Evolutionary conservation across 2,888 invertebrate genomes (phyloP), one percentile per base, ranked within the genome.

Genomic region (Hirtodrosophila duncani): DNA sequence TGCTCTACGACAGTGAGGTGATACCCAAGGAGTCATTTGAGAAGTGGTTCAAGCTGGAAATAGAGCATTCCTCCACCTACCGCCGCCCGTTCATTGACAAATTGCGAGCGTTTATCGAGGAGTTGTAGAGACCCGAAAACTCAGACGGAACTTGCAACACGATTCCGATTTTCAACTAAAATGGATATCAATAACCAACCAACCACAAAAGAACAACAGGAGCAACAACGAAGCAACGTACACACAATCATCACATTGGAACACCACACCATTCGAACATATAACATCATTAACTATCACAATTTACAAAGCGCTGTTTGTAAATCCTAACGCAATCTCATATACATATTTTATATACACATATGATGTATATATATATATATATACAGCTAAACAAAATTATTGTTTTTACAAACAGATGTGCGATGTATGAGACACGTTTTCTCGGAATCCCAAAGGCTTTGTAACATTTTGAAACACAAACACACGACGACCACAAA

Each of bases 21-120:
- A 84, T 85, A 33, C 74, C 86, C 2, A 83, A 82, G 34, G 85
- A 85, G 36, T 79, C 85, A 0, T 83, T 84, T 43, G 81, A 84
- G 21, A 85, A 85, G 44, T 85, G 85, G 85, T 71, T 82, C 14
- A 72, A 69, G 26, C 62, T 67, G 16, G 69, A 75, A 13, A 23
- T 33, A 0, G 59, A 59, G 4, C 59, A 63, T 10, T 37, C 62
- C 0, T 33, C 53, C 16, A 20, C 23, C 10, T 63, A 59, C 18
- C 64, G 64, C 2, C 44, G 71, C n/a, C 41, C 52, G 1, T 41
- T 71, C 1, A 50, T 65, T 23, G 50, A 43, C 46, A 69, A 67
- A 11, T 30, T 69, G 36, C 59, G 57, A 11, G 26, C 39, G 9
- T 62, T 71, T 16, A 67, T 79, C 18, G 63, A 65, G 26, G 57